Evolutionary conservation across 92 coral and sea anemone species (phyloP), one percentile per base, ranked within the genome.

Genomic region (Micromussa lordhowensis): DNA sequence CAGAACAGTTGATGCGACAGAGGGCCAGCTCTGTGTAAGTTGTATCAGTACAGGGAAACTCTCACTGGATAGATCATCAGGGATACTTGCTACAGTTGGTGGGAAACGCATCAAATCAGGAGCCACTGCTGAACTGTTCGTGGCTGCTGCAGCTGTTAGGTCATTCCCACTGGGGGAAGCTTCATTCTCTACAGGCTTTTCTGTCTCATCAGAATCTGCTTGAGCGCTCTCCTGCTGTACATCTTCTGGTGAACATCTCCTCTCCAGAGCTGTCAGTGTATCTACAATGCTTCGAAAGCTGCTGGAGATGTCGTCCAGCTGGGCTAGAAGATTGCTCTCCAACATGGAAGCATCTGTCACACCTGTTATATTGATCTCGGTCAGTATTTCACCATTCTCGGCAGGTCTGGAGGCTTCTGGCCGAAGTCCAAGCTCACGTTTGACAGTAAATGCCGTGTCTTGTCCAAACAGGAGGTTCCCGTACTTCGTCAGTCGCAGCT

Each of bases 261-360:
- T 90, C 82, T 95, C 98, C 4, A 95, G 74, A 22, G 95, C 94
- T 1, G 95, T 91, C 79, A 95, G 78, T 2, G 98, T 93, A 55
- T 95, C 98, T 44, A 95, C 96, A 24, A 95, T 88, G 82, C 95
- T 93, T 40, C 91, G 92, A 63, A 95, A 93, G 59, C 95, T 93
- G 80, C 94, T 93, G 3, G 98, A 95, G 76, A 95, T 95, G 82
- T 95, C 98, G 63, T 94, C 98, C 34, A 93, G 78, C 90, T 95
- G 98, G 12, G 95, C 98, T 18, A 93, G 86, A 3, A 93, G 86
- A 53, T 95, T 95, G 74, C 93, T 94, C 79, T 93, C 96, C 36
- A 95, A 73, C 73, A 92, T 82, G 19, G 93, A 83, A 2, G 98
- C 85, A 34, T 93, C 94, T 59, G 91, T 90, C 16, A 95, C 80